phyloP scores from a whole-genome alignment of 2,888 invertebrate species.

The Schizaphis graminum region DNA sequence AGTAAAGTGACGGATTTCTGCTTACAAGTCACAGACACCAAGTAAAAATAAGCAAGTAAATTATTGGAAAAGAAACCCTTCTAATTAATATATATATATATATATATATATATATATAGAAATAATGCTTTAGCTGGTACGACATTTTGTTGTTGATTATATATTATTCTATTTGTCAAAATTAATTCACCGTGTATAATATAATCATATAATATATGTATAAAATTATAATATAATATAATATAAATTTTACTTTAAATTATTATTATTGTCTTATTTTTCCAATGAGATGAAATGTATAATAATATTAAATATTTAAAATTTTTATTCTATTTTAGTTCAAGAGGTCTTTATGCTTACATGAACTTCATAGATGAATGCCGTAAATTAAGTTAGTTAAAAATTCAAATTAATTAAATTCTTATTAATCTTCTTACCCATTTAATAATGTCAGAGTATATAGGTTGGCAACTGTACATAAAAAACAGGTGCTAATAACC shows the following conservation, averaged over 20 bases:
- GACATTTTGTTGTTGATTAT: background rate
- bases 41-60: background rate
- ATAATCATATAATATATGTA: too few species aligned
- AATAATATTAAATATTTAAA: too few species aligned
- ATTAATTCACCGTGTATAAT: too few species aligned
- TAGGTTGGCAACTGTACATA: background rate
- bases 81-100: background rate
- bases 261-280: too few species aligned
- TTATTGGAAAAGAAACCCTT: background rate
- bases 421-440: background rate
- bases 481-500: background rate
- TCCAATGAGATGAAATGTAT: too few species aligned
- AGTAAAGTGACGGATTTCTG: background rate
- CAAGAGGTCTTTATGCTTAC: too few species aligned
- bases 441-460: background rate
- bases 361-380: too few species aligned
- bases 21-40: background rate
- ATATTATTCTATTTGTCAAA: background rate
- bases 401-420: background rate
- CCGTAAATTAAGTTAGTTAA: too few species aligned
- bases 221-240: too few species aligned
- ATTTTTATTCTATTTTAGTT: too few species aligned
- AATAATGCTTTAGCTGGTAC: background rate
- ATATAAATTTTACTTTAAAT: too few species aligned
- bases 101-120: too few species aligned